phyloP scores from a whole-genome alignment of 2,797 vertebrate genomes.

The Melanotaenia pygmaea region DNA sequence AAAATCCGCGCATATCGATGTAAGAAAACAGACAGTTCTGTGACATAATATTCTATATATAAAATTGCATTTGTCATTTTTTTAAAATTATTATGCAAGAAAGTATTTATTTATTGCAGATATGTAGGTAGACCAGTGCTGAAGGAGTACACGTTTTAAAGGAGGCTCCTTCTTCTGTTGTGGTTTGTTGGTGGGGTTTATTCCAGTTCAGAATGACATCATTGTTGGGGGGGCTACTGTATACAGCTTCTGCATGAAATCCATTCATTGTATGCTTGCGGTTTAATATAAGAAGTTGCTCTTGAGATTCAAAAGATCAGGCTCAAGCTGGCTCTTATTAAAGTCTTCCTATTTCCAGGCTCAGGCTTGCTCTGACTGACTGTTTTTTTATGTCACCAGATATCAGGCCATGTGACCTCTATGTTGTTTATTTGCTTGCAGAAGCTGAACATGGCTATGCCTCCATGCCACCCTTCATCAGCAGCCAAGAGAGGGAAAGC shows the following conservation, averaged over 20 bases:
- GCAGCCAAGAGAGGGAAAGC: slow-evolving; percentile 89
- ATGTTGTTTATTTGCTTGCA: slow-evolving; percentile 80
- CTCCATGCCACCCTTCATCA: slow-evolving; percentile 92
- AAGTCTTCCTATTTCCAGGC: slow-evolving; percentile 14
- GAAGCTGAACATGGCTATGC: slow-evolving; percentile 97
- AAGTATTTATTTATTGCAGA: slow-evolving; percentile 46
- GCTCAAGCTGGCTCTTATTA: slow-evolving; percentile 25
- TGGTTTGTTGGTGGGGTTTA: slow-evolving; percentile 85
- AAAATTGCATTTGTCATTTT: slow-evolving; percentile 23
- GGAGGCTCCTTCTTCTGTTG: slow-evolving; percentile 81
- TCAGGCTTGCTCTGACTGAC: slow-evolving; percentile 6
- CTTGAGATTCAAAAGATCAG: slow-evolving; percentile 9
- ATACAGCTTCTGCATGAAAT: slow-evolving; percentile 50
- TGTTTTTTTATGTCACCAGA: slow-evolving; percentile 50
- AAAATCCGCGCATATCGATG: background rate
- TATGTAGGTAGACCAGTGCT: slow-evolving; percentile 58
- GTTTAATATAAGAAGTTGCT: slow-evolving; percentile 7
- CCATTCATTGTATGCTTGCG: slow-evolving; percentile 27
- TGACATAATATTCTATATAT: background rate
- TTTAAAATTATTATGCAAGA: background rate
- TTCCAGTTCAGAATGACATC: slow-evolving; percentile 89
- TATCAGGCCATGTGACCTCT: slow-evolving; percentile 60
- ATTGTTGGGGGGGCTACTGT: slow-evolving; percentile 67
- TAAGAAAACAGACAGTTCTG: background rate
- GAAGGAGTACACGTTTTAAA: slow-evolving; percentile 61